Base-by-base conservation (phyloP, 2,113 vertebrate species). In the Macrotis lagotis region DNA sequence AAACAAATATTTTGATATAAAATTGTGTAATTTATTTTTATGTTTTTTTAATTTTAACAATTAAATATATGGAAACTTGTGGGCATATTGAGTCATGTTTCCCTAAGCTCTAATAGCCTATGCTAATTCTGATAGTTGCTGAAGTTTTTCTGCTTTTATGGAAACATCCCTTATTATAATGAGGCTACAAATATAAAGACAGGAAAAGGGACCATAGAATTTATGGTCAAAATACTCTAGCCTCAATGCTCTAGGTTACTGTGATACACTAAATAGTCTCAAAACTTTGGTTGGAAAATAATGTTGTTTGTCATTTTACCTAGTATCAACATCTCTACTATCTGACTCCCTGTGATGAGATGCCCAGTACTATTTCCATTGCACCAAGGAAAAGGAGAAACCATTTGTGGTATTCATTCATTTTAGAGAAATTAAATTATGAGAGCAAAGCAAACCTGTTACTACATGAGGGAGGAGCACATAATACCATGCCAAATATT, bases 341-440 rank as follows among this genome's bases (percentile, higher is more conserved):
- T 90, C 48, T 52, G 12, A 51, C 22, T 83, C 52, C 90, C n/a
- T 88, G 26, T 22, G 16, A 50, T 88, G 52, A 92, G n/a, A 50
- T 53, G 25, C 14, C 9, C 51, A 92, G 24, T 2, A 12, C 59
- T 94, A 26, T 66, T 44, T 92, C 74, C 74, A 90, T 50, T 25
- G 47, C 26, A 22, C 25, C 89, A 50, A 50, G 3, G 22, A 31
- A 89, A 44, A 89, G 90, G 55, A 97, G 88, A 88, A 92, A n/a
- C 24, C n/a, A 7, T 90, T 88, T 44, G 6, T 44, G 19, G 66
- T n/a, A 91, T 74, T n/a, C n/a, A 94, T 93, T 88, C 55, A 47
- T 94, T 88, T 92, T 91, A 88, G 90, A 91, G 96, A 83, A 92
- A 95, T 12, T 47, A 66, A 6, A 48, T 92, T 74, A 88, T 51